Base-by-base conservation (phyloP, 2,888 invertebrate species). In the Tromatobia lineatoria region DNA sequence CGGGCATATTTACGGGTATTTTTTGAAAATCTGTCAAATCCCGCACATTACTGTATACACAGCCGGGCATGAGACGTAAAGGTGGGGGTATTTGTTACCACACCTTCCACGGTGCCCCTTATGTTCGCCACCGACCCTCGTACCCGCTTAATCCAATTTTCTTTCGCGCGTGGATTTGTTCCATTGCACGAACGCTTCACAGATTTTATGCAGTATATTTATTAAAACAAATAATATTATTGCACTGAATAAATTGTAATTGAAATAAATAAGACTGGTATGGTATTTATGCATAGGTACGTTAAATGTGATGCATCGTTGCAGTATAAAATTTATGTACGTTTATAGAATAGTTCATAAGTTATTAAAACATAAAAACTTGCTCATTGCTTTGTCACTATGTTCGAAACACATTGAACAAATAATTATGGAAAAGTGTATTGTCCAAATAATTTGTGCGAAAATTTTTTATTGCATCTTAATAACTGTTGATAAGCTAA, bases 1-100 rank as follows among this genome's bases (percentile, higher is more conserved):
- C 93, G 93, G 93, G 92, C 87, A 89, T 92, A 93, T 93, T 93
- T 93, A 93, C 83, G 83, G 73, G 74, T 67, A 50, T 66, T 79
- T 79, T 75, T 83, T 86, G 87, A 91, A 90, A 91, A 92, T 92
- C 91, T 90, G 90, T 90, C 91, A 89, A 90, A 89, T 83, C 89
- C 90, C 91, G 85, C 89, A 83, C 81, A 86, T 85, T 61, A 57
- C 52, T 69, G 77, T 83, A 69, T 69, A 84, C 81, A 85, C 82
- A 80, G 82, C 77, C 76, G 69, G 75, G 70, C 71, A 20, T 23
- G 42, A 74, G 20, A 20, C 38, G 47, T 34, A 25, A 61, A 4
- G 42, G 67, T 45, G 80, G 76, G 82, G 79, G 67, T 73, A 79
- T 86, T 81, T 83, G 81, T 82, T 82, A 85, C 79, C 80, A 78